Evolutionary conservation across 2,797 vertebrate species (phyloP).

Genomic region (Sandelia bainsii): DNA sequence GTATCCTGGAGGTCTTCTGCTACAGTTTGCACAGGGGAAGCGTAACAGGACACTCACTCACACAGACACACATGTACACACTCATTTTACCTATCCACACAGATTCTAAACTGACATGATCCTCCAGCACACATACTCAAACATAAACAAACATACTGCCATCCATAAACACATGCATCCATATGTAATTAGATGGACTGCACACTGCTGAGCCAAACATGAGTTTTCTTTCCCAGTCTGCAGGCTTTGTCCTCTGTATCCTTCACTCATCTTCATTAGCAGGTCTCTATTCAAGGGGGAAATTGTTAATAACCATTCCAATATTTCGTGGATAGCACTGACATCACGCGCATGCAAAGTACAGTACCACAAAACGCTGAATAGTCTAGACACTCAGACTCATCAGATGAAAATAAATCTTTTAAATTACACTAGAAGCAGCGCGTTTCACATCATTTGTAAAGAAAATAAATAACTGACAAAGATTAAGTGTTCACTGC

Average conservation of each 20-base stretch:
- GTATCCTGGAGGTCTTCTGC: slow-evolving; percentile 61
- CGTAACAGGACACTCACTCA: slow-evolving; percentile 29
- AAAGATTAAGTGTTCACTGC: slow-evolving; percentile 47
- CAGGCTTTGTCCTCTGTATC: slow-evolving; percentile 26
- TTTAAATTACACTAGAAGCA: slow-evolving; percentile 43
- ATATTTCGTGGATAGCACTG: slow-evolving; percentile 44
- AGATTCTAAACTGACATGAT: slow-evolving; percentile 44
- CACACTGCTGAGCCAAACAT: slow-evolving; percentile 30
- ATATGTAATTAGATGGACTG: slow-evolving; percentile 26
- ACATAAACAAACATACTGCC: slow-evolving; percentile 32
- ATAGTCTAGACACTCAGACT: slow-evolving; percentile 40
- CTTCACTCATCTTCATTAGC: slow-evolving; percentile 67
- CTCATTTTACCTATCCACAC: slow-evolving; percentile 31
- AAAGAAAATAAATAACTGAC: slow-evolving; percentile 56
- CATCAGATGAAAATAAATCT: slow-evolving; percentile 51
- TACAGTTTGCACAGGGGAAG: slow-evolving; percentile 35
- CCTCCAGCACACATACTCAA: slow-evolving; percentile 2
- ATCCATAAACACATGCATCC: slow-evolving; percentile 28
- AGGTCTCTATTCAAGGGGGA: slow-evolving; percentile 8
- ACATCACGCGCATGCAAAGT: slow-evolving; percentile 15
- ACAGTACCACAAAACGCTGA: slow-evolving; percentile 35
- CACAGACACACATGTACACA: slow-evolving; percentile 16
- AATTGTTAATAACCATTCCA: slow-evolving; percentile 40
- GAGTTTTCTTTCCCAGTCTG: slow-evolving; percentile 64
- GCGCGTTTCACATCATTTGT: slow-evolving; percentile 50